Evolutionary conservation across 2,113 vertebrate species (phyloP).

Genomic region (Atrichornis clamosus): DNA sequence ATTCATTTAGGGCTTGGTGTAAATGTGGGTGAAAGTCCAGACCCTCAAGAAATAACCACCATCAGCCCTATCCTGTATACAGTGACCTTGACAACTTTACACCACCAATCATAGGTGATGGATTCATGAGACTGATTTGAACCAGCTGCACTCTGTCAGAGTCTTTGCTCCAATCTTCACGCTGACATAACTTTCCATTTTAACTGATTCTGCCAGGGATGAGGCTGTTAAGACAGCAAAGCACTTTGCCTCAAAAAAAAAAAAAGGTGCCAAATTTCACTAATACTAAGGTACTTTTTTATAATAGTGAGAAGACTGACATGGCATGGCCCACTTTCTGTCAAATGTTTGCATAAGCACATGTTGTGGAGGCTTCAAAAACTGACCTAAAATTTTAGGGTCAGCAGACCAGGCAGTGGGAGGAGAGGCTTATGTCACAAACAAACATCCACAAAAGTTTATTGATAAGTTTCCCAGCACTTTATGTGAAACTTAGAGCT

Average conservation of each 20-base stretch:
- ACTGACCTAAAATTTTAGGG: background rate
- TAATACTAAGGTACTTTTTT: constrained; percentile 35
- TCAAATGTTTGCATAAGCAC: background rate
- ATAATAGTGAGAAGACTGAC: constrained; percentile 20
- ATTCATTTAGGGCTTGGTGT: background rate
- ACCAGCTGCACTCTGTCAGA: constrained; percentile 60
- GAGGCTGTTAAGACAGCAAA: constrained; percentile 70
- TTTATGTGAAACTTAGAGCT: background rate
- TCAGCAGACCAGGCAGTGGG: background rate
- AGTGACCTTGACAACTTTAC: constrained; percentile 70
- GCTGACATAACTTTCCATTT: constrained; percentile 70
- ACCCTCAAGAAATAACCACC: background rate
- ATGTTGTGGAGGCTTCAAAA: background rate
- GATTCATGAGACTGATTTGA: constrained; percentile 79
- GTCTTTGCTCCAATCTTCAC: constrained; percentile 77
- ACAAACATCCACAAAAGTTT: background rate
- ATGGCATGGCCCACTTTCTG: background rate
- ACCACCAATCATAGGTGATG: constrained; percentile 72
- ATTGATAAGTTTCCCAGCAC: background rate
- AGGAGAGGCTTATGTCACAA: background rate
- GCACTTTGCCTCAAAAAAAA: constrained; percentile 38
- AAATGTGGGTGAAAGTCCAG: background rate
- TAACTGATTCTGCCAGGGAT: constrained; percentile 63
- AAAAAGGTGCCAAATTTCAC: background rate
- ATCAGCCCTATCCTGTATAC: background rate